These are phyloP conservation scores for Nycticorax nycticorax DNA, from an alignment of 2,113 vertebrate species.

Conservation along the genomic window DNA sequence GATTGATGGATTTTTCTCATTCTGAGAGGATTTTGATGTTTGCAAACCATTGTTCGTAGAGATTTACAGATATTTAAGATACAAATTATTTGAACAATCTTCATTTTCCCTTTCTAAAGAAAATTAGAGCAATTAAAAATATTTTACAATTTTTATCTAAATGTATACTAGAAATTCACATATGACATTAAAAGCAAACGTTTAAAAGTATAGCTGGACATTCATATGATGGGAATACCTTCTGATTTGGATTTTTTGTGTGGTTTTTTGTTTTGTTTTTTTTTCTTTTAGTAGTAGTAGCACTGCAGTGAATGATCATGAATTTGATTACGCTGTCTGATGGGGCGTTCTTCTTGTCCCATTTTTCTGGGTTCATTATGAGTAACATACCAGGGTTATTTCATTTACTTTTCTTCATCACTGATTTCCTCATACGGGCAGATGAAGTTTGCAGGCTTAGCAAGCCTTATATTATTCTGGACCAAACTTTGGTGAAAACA, in stretches of 20 bases:
- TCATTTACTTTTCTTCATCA: neutral
- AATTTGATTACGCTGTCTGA: neutral
- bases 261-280: neutral
- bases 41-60: neutral
- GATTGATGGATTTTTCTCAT: neutral
- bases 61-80: neutral
- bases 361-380: neutral
- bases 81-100: neutral
- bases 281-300: neutral
- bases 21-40: neutral
- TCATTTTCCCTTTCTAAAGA: neutral
- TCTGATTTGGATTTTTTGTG: neutral
- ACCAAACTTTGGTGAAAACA: neutral
- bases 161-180: neutral
- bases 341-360: neutral
- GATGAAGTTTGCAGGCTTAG: neutral
- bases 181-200: neutral
- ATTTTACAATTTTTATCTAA: neutral
- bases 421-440: neutral
- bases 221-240: neutral
- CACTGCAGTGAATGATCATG: neutral
- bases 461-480: neutral
- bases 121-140: neutral
- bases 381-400: neutral
- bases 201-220: neutral